Percentiles rank a stretch among this genome's conserved stretches.
phyloP scores from a whole-genome alignment of 2,888 invertebrate genomes.

The Dynastes tityus region DNA sequence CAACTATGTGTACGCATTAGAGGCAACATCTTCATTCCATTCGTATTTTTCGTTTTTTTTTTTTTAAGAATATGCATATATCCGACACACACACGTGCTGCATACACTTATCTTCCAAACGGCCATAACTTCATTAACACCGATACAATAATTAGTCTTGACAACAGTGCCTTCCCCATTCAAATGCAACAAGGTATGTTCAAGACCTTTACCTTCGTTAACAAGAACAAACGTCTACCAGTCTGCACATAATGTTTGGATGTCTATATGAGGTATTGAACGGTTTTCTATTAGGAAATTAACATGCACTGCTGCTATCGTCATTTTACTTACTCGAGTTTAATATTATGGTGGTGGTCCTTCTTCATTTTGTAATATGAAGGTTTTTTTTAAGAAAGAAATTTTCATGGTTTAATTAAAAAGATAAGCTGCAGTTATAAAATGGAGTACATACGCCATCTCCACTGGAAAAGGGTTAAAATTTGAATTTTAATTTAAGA shows the following conservation, averaged over 20 bases:
- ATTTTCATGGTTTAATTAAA: too few species aligned
- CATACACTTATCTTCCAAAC: slow-evolving; percentile 27
- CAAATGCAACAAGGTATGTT: neutral
- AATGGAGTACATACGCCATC: too few species aligned
- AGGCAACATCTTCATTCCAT: slow-evolving; percentile 20
- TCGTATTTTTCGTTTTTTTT: neutral
- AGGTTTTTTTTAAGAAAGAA: too few species aligned
- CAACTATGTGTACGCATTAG: neutral
- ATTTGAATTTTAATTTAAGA: too few species aligned
- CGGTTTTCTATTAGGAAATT: too few species aligned
- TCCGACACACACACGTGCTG: slow-evolving; percentile 7
- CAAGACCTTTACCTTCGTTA: slow-evolving; percentile 3
- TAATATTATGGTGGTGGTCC: too few species aligned
- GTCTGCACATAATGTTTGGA: neutral
- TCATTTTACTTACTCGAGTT: too few species aligned
- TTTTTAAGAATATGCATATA: neutral
- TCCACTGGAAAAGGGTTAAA: too few species aligned
- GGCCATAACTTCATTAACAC: slow-evolving; percentile 38
- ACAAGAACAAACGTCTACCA: neutral
- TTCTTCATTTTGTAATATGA: too few species aligned
- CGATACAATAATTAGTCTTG: slow-evolving; percentile 35
- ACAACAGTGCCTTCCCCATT: slow-evolving; percentile 6
- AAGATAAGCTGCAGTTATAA: too few species aligned
- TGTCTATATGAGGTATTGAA: too few species aligned
- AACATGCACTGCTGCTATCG: too few species aligned